Conservation (phyloP, 2,113 vertebrate genomes). For the rabbit (Oryctolagus cuniculus) region DNA sequence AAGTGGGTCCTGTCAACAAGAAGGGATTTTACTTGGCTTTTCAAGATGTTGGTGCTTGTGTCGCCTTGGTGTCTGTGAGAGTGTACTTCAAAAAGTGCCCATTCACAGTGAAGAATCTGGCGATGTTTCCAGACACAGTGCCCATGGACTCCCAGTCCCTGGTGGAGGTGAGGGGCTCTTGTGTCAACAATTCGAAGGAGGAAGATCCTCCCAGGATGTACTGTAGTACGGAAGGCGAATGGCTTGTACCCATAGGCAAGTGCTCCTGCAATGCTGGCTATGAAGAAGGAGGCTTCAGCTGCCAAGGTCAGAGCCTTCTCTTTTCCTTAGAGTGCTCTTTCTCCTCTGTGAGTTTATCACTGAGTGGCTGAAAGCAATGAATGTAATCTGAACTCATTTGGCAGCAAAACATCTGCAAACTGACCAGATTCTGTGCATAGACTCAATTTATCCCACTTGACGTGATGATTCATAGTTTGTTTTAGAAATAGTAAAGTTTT, state of each 20-base stretch:
- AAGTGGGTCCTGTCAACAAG: constrained; percentile 95
- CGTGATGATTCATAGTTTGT: constrained; percentile 1
- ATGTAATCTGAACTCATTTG: not conserved
- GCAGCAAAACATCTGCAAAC: not conserved
- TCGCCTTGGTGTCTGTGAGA: constrained; percentile 92
- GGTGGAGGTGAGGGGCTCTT: constrained; percentile 97
- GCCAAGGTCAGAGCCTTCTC: constrained; percentile 93
- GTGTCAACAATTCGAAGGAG: constrained; percentile 98
- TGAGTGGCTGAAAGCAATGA: not conserved
- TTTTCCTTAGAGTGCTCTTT: not conserved
- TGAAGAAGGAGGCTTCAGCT: constrained; percentile 94
- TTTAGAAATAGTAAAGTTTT: constrained; percentile 44
- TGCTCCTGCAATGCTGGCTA: constrained; percentile 96
- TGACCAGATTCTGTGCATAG: not conserved
- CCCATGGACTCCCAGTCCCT: constrained; percentile 98
- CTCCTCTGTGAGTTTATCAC: not conserved
- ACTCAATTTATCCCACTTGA: not conserved
- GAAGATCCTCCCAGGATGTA: constrained; percentile 99
- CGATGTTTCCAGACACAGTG: constrained; percentile 97
- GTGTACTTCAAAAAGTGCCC: constrained; percentile 99
- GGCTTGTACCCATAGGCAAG: constrained; percentile 99
- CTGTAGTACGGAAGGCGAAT: constrained; percentile 99
- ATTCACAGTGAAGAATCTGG: constrained; percentile 96
- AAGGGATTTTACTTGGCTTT: constrained; percentile 99
- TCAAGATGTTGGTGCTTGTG: constrained; percentile 93